Evolutionary conservation across 2,888 invertebrate genomes (phyloP).

Genomic region (Rotaria socialis): DNA sequence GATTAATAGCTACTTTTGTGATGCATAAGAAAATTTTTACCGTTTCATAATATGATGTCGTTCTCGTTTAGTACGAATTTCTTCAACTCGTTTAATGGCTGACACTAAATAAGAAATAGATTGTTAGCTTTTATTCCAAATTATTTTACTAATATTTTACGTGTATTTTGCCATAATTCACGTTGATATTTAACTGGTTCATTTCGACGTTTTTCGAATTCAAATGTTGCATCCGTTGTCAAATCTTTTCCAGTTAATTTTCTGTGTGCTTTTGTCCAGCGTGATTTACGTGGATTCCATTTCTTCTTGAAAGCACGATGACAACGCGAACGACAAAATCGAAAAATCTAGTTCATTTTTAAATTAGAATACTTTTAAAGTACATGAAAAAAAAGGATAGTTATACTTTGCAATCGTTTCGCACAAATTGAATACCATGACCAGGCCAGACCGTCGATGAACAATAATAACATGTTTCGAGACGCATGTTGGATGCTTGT

Average conservation of each 20-base stretch:
- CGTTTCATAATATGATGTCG: conserved; percentile 77
- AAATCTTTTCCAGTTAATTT: conserved; percentile 91
- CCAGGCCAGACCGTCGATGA: conserved; percentile 95
- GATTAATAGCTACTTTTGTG: background rate
- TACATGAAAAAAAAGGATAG: conserved; percentile 37
- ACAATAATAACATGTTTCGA: conserved; percentile 81
- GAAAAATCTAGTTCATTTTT: conserved; percentile 73
- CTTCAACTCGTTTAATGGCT: conserved; percentile 82
- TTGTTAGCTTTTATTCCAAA: too few species aligned
- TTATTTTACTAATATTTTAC: conserved; percentile 53
- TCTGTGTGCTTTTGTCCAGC: conserved; percentile 96
- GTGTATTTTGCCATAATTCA: conserved; percentile 79
- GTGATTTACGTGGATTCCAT: conserved; percentile 94
- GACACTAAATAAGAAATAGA: conserved; percentile 65
- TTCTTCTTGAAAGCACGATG: conserved; percentile 96
- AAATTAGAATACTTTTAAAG: background rate
- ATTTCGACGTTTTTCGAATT: conserved; percentile 89
- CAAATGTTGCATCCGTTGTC: conserved; percentile 87
- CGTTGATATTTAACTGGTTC: conserved; percentile 87
- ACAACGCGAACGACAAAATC: conserved; percentile 93
- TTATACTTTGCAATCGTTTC: conserved; percentile 93
- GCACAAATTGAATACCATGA: conserved; percentile 92
- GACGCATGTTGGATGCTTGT: background rate
- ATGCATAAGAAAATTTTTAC: background rate
- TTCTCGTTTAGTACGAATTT: conserved; percentile 77